Percentiles rank a stretch among this genome's conserved stretches.
phyloP scores from a whole-genome alignment of 2,888 invertebrate species.

The Tetropium fuscum region DNA sequence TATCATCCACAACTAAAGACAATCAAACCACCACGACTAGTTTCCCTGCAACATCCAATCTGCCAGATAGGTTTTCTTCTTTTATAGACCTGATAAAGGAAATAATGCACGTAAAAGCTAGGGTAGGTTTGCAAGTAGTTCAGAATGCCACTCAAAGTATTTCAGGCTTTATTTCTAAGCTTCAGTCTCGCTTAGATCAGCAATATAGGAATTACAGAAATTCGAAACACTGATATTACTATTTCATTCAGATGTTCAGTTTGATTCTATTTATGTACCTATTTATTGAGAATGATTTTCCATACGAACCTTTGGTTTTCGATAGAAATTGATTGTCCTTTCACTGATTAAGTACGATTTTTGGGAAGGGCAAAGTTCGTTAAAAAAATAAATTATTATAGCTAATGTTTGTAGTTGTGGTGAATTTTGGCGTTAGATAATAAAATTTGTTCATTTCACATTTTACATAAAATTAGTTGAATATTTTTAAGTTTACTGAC shows the following conservation, averaged over 20 bases:
- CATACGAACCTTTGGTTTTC: no score
- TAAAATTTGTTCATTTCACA: no score
- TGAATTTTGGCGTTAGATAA: no score
- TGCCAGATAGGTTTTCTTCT: conserved; percentile 56
- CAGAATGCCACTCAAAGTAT: conserved; percentile 77
- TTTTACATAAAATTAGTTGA: no score
- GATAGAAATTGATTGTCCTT: no score
- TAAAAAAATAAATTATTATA: no score
- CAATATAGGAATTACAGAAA: conserved; percentile 41
- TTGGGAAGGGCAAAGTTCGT: no score
- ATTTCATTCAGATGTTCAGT: neutral
- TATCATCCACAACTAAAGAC: conserved; percentile 30
- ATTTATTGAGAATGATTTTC: conserved; percentile 2
- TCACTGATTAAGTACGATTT: no score
- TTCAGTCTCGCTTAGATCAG: conserved; percentile 62
- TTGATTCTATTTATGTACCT: conserved; percentile 1
- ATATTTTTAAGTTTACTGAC: no score
- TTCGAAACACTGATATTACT: conserved; percentile 2
- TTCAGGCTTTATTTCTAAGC: conserved; percentile 62
- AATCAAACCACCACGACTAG: conserved; percentile 31
- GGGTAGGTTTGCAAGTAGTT: conserved; percentile 75
- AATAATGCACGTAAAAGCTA: conserved; percentile 76
- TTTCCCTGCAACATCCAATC: conserved; percentile 33
- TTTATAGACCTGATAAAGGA: conserved; percentile 73
- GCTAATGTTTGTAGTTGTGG: no score